Base-by-base conservation (phyloP, 2,113 vertebrate genomes). In the Pelecanus crispus region DNA sequence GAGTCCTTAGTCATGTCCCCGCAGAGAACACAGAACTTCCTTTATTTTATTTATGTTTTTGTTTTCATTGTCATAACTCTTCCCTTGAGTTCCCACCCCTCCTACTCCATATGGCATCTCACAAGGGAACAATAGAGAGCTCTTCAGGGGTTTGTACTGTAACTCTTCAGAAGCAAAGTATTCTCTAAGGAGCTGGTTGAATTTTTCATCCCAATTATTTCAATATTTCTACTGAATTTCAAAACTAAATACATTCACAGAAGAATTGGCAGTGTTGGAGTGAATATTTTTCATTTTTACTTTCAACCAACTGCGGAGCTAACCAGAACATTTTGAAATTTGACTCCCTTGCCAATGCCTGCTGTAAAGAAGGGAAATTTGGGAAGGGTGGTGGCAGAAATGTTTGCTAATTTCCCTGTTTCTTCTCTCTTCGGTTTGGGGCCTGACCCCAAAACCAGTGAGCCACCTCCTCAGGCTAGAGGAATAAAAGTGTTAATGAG, bases 101-200 rank as follows among this genome's bases (percentile, higher is more conserved):
- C 95, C 95, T 94, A 78, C 94, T 96, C 96, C 96, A 96, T 97
- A 94, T 96, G 96, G 96, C 96, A 97, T 92, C 95, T 97, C 93
- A 56, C 94, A 70, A 25, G 96, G 96, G 96, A 97, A 96, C 96
- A 97, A 97, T 96, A 16, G 96, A 8, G 81, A 79, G 86, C 94
- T 95, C 96, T 81, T 96, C 91, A 59, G 96, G 96, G 96, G 96
- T 87, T 95, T 79, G 83, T 42, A 22, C 86, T 40, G 44, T 44
- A 92, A 92, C 91, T 95, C 91, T 89, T 94, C 93, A 94, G 95
- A 95, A 94, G 93, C 73, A 79, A 65, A 94, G 73, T 63, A 31
- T 89, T 86, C 96, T 94, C 95, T 1, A 16, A 94, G 95, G 95
- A 92, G 93, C 77, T 38, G 70, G 55, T 79, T 72, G 93, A 59